phyloP scores from a whole-genome alignment of 2,113 vertebrate genomes.

The Hirundichthys speculiger region DNA sequence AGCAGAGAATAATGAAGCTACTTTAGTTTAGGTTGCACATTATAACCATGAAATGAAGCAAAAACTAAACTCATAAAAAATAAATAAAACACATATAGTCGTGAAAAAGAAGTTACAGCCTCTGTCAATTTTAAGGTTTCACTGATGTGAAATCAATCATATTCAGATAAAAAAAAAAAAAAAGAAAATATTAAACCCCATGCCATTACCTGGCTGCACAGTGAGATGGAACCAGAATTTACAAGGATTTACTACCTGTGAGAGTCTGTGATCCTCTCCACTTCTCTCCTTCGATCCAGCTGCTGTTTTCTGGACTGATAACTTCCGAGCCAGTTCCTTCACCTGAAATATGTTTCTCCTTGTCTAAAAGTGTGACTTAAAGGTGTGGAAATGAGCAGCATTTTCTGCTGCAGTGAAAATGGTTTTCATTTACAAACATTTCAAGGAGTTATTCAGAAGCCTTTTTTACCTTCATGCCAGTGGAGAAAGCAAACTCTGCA shows the following conservation, averaged over 20 bases:
- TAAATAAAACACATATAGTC: no score
- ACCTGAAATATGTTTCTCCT: slow-evolving; percentile 14
- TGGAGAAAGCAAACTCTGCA: background rate
- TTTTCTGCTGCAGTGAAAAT: no score
- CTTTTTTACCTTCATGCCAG: slow-evolving; percentile 5
- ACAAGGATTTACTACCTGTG: background rate
- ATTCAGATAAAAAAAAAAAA: no score
- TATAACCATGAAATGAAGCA: background rate
- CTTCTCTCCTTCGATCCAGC: background rate
- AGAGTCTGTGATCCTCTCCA: background rate
- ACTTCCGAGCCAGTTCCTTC: slow-evolving; percentile 6
- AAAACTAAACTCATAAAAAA: background rate
- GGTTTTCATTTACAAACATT: background rate
- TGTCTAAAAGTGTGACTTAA: no score
- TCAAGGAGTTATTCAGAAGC: background rate
- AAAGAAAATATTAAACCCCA: no score
- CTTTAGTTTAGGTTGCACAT: no score
- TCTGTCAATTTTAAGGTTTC: no score
- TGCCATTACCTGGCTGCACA: no score
- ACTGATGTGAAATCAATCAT: no score
- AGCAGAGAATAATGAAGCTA: no score
- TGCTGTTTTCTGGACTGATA: background rate
- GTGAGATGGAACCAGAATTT: background rate
- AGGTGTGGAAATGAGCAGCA: no score
- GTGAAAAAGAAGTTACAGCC: no score